Percentiles rank a stretch among this genome's conserved stretches.
Conservation (phyloP, 2,888 invertebrate species). For the Drosophila neotestacea region DNA sequence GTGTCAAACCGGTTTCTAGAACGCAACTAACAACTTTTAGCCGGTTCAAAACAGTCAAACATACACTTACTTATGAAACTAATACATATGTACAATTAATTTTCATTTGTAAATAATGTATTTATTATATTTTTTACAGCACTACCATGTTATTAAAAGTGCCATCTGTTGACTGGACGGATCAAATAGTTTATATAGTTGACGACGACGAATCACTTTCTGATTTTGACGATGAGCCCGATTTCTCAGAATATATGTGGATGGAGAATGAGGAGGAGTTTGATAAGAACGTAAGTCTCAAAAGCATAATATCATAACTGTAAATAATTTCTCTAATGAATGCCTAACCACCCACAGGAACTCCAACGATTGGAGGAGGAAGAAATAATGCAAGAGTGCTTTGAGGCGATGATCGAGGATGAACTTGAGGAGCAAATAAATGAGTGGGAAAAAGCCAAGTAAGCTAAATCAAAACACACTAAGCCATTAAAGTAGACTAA, state of each 20-base stretch:
- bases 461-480: conserved; percentile 20
- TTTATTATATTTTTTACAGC: conserved; percentile 24
- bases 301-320: not conserved
- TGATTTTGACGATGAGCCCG: conserved; percentile 85
- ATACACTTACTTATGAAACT: conserved; percentile 8
- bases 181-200: conserved; percentile 82
- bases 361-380: conserved; percentile 94
- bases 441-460: conserved; percentile 84
- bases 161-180: conserved; percentile 84
- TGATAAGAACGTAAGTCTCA: conserved; percentile 91
- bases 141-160: conserved; percentile 84
- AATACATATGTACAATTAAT: not conserved
- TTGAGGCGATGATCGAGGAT: conserved; percentile 93
- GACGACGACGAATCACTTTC: conserved; percentile 83
- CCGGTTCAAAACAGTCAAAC: conserved; percentile 41
- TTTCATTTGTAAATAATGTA: not conserved
- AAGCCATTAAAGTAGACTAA: not conserved
- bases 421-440: conserved; percentile 87
- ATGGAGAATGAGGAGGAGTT: conserved; percentile 98
- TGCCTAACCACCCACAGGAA: conserved; percentile 86
- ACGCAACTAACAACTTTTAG: conserved; percentile 45
- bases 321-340: not conserved
- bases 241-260: conserved; percentile 97
- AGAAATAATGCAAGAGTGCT: conserved; percentile 94
- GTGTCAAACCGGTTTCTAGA: conserved; percentile 63